Percentiles rank a stretch among this genome's conserved stretches.
Evolutionary conservation across 2,888 invertebrate species (phyloP).

Genomic region (Fragum whitleyi): DNA sequence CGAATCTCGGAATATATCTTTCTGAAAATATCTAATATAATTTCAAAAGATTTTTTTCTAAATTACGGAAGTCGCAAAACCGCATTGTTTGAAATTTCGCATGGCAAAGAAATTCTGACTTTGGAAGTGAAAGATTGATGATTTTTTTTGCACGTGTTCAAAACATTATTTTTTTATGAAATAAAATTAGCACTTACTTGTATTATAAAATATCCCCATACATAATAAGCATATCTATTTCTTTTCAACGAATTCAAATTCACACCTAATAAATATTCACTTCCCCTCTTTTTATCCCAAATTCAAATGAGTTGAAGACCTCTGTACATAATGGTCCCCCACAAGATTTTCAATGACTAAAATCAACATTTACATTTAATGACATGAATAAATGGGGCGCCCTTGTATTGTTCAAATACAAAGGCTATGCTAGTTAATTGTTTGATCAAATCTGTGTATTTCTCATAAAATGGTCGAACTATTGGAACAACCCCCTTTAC

Average conservation of each 20-base stretch:
- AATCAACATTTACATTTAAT: slow-evolving; percentile 46
- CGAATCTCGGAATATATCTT: too few species aligned
- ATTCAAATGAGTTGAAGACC: slow-evolving; percentile 35
- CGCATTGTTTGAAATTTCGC: too few species aligned
- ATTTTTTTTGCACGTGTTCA: neutral
- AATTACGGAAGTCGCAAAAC: too few species aligned
- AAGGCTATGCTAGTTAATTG: neutral
- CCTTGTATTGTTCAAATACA: neutral
- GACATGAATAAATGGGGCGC: slow-evolving; percentile 7
- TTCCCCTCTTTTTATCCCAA: slow-evolving; percentile 18
- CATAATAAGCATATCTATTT: slow-evolving; percentile 6
- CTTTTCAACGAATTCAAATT: slow-evolving; percentile 34
- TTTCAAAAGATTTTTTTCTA: too few species aligned
- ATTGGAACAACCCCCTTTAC: neutral
- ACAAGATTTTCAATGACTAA: slow-evolving; percentile 46
- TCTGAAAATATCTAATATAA: too few species aligned
- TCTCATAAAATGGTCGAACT: neutral
- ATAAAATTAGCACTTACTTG: neutral
- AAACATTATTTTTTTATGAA: neutral
- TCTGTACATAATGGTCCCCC: slow-evolving; percentile 7
- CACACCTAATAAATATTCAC: slow-evolving; percentile 21
- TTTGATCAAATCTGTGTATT: neutral
- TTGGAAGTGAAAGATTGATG: too few species aligned
- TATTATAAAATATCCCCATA: neutral
- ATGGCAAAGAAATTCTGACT: too few species aligned